A percentile compares a stretch with the other conserved stretches of the same genome.
Evolutionary conservation across 2,888 invertebrate genomes (phyloP).

Genomic region (Clanis bilineata): DNA sequence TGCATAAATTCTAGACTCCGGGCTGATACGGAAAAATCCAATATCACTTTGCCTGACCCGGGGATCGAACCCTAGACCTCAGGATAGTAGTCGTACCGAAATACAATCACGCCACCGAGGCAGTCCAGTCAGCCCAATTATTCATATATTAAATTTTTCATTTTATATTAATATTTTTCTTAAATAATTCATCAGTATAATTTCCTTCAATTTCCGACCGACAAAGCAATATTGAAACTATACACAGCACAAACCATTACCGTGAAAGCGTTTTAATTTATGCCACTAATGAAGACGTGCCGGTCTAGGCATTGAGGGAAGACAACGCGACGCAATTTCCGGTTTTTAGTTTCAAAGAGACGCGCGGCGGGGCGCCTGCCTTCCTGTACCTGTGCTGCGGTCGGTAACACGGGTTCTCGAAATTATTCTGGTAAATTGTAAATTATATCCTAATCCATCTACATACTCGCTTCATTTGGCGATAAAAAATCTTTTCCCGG

Average conservation of each 20-base stretch:
- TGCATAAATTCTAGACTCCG: no score
- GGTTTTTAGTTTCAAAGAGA: conserved; percentile 81
- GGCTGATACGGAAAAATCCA: no score
- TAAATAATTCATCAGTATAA: neutral
- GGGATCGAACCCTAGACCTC: no score
- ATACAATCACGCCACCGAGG: no score
- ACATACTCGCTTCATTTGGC: no score
- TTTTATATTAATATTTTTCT: no score
- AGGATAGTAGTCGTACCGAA: no score
- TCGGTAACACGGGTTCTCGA: conserved; percentile 12
- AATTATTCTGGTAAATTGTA: neutral
- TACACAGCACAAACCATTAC: conserved; percentile 17
- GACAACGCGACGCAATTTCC: conserved; percentile 75
- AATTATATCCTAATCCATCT: no score
- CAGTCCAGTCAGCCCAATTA: no score
- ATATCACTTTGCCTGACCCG: no score
- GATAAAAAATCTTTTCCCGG: no score
- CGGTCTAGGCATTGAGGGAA: conserved; percentile 63
- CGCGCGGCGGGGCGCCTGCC: conserved; percentile 43
- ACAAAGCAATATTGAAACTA: neutral
- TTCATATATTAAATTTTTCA: no score
- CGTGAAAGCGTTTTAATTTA: conserved; percentile 61
- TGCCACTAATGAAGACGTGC: conserved; percentile 71
- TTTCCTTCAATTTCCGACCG: neutral
- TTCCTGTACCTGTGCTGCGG: conserved; percentile 42